A percentile compares a stretch with the other conserved stretches of the same genome.
These are phyloP conservation scores for Vicugna pacos DNA, from an alignment of 2,113 vertebrate genomes.

Conservation along the genomic window DNA sequence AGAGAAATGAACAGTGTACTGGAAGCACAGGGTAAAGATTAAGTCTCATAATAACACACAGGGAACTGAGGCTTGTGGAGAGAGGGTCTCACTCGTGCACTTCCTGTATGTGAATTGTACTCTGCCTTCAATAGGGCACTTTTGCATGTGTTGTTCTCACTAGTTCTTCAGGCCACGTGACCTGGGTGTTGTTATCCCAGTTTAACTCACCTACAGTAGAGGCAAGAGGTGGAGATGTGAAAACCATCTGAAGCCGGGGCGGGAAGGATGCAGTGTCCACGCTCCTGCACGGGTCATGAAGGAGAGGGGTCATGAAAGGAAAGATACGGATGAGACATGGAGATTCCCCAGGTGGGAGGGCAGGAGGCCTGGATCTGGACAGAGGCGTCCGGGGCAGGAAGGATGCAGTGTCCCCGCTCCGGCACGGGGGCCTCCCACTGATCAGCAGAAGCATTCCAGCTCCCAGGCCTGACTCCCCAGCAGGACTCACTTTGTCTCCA, in stretches of 20 bases:
- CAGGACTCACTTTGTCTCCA: neutral
- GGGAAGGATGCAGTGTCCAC: too few relatives aligned
- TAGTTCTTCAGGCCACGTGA: neutral
- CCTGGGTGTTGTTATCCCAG: neutral
- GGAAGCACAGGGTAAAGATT: neutral
- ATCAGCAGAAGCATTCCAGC: too few relatives aligned
- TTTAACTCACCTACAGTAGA: neutral
- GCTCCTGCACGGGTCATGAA: too few relatives aligned
- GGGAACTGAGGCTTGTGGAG: neutral
- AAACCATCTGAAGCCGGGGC: neutral
- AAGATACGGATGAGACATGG: rapidly evolving
- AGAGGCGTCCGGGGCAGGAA: rapidly evolving
- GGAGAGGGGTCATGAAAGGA: neutral
- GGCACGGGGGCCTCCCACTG: rapidly evolving
- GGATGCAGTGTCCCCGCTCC: rapidly evolving
- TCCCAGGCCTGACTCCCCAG: rapidly evolving
- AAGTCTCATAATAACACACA: too few relatives aligned
- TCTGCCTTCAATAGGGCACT: neutral
- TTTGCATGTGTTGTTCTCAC: neutral
- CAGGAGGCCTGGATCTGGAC: neutral
- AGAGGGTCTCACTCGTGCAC: neutral
- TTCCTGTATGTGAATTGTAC: neutral
- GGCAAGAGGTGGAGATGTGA: neutral
- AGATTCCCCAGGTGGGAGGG: too few relatives aligned
- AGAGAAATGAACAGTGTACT: neutral